Conservation (phyloP, 1,140 invertebrate genomes). For the Capitella teleta region DNA sequence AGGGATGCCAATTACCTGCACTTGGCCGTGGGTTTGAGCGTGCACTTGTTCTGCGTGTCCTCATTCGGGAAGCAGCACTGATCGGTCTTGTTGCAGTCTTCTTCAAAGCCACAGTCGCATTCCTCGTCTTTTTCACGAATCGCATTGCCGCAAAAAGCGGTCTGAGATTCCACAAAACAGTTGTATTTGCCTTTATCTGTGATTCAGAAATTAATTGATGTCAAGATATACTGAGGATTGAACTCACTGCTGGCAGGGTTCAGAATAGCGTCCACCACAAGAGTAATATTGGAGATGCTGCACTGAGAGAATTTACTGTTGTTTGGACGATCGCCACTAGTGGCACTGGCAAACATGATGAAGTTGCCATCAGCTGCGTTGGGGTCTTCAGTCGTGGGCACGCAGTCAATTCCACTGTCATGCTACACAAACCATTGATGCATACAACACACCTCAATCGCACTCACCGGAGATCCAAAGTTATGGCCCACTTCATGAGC, state of each 20-base stretch:
- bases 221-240: no score
- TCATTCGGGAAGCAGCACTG: constrained; percentile 77
- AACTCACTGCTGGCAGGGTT: no score
- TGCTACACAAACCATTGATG: constrained; percentile 52
- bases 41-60: constrained; percentile 46
- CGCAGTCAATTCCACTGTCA: constrained; percentile 75
- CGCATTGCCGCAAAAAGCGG: constrained; percentile 97
- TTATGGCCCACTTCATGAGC: constrained; percentile 99
- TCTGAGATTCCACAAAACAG: constrained; percentile 80
- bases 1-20: constrained; percentile 46
- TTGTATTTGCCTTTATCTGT: constrained; percentile 85
- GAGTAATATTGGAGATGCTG: constrained; percentile 85
- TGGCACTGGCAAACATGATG: constrained; percentile 53
- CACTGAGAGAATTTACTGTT: constrained; percentile 39
- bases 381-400: constrained; percentile 54
- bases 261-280: constrained; percentile 48
- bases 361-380: constrained; percentile 85
- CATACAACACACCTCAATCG: neutral
- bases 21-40: constrained; percentile 69
- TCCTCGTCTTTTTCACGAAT: constrained; percentile 95
- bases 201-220: no score
- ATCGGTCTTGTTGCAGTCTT: constrained; percentile 61
- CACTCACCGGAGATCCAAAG: constrained; percentile 66
- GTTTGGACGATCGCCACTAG: constrained; percentile 35
- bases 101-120: constrained; percentile 94